Percentiles rank a stretch among this genome's conserved stretches.
Evolutionary conservation across 2,113 vertebrate genomes (phyloP).

Genomic region (Callithrix jacchus): DNA sequence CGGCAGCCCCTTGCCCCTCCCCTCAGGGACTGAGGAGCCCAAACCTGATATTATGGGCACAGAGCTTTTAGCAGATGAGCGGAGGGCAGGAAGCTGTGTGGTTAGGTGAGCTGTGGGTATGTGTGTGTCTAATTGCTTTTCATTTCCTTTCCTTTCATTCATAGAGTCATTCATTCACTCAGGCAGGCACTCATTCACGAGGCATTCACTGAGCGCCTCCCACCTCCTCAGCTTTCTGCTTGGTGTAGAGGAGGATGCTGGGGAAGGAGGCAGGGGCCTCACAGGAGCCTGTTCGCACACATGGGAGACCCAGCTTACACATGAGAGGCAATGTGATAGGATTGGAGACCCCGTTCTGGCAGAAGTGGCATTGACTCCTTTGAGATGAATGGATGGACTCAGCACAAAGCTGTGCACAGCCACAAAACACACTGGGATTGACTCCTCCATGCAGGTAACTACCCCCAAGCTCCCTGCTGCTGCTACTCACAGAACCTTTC

Average conservation of each 20-base stretch:
- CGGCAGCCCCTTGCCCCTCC: not conserved
- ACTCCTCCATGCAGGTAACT: not conserved
- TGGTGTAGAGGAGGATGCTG: not conserved
- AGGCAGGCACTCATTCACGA: constrained; percentile 55
- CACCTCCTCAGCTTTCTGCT: not conserved
- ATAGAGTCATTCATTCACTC: constrained; percentile 45
- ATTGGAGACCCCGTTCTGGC: not conserved
- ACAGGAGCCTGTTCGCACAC: not conserved
- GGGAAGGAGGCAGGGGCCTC: not conserved
- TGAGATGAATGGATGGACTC: not conserved
- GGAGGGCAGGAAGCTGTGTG: constrained; percentile 70
- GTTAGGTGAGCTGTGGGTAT: constrained; percentile 53
- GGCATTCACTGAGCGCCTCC: not conserved
- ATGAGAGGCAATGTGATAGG: not conserved
- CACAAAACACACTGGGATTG: not conserved
- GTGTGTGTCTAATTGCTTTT: constrained; percentile 61
- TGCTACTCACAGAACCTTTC: not conserved
- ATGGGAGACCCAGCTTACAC: not conserved
- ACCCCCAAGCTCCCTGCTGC: not conserved
- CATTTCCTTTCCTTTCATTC: constrained; percentile 71
- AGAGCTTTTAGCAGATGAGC: constrained; percentile 67
- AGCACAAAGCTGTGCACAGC: not conserved
- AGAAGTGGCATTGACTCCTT: not conserved
- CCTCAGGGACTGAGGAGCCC: not conserved
- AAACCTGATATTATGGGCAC: constrained; percentile 40